A percentile compares a stretch with the other conserved stretches of the same genome.
These are phyloP conservation scores for Cephus cinctus DNA, from an alignment of 1,140 invertebrate genomes.

Conservation along the genomic window DNA sequence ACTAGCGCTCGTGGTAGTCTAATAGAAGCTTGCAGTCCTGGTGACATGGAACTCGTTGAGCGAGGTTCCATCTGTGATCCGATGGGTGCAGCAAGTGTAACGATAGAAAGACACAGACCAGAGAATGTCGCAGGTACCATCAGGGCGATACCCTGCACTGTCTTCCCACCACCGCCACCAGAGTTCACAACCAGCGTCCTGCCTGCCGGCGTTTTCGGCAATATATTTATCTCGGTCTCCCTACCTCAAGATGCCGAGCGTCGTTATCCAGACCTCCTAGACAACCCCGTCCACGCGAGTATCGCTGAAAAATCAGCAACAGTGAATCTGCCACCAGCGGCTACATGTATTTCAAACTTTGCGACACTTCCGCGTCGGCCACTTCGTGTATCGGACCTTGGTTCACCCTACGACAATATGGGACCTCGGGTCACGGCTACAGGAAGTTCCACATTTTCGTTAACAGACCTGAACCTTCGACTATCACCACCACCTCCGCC, in stretches of 20 bases:
- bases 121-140: slow-evolving; percentile 41
- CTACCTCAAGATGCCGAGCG: slow-evolving; percentile 68
- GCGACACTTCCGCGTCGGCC: slow-evolving; percentile 62
- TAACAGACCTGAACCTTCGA: slow-evolving; percentile 63
- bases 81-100: slow-evolving; percentile 66
- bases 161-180: slow-evolving; percentile 64
- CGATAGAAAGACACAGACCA: slow-evolving; percentile 68
- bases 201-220: slow-evolving; percentile 64
- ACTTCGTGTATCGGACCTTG: slow-evolving; percentile 41
- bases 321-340: slow-evolving; percentile 20
- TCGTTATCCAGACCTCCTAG: slow-evolving; percentile 74
- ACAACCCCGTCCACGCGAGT: slow-evolving; percentile 59
- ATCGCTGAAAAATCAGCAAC: slow-evolving; percentile 21
- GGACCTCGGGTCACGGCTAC: slow-evolving; percentile 84
- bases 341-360: slow-evolving; percentile 56
- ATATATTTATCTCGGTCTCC: slow-evolving; percentile 74
- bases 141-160: slow-evolving; percentile 34
- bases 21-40: slow-evolving; percentile 58
- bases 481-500: slow-evolving; percentile 57
- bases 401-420: slow-evolving; percentile 80
- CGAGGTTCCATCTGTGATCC: slow-evolving; percentile 50
- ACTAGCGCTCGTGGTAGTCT: slow-evolving; percentile 53
- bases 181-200: slow-evolving; percentile 66
- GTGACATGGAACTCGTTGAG: slow-evolving; percentile 56
- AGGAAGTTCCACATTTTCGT: slow-evolving; percentile 76